These are phyloP conservation scores for Sweltsa coloradensis DNA, from an alignment of 1,140 invertebrate species.

Conservation along the genomic window DNA sequence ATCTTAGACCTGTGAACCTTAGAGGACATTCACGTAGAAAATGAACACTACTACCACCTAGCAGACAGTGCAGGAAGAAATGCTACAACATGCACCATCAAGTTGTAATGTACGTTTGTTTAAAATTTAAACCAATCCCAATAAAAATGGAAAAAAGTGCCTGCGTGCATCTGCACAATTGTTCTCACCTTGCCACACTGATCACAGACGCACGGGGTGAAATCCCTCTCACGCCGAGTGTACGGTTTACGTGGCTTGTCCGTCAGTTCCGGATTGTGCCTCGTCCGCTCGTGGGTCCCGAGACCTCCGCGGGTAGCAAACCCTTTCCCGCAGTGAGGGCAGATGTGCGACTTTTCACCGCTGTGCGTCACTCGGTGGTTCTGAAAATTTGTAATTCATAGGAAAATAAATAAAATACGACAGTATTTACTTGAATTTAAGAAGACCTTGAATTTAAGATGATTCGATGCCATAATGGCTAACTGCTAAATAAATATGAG, in stretches of 20 bases:
- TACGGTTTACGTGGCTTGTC: background rate
- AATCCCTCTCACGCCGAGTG: slow-evolving; percentile 1
- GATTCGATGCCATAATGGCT: background rate
- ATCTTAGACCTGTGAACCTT: too few relatives aligned
- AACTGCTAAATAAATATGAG: background rate
- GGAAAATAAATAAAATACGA: background rate
- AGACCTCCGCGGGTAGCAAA: slow-evolving; percentile 8
- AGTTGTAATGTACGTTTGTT: too few relatives aligned
- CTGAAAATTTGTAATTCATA: background rate
- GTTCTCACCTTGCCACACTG: slow-evolving; percentile 7
- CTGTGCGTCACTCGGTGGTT: background rate
- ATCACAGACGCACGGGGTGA: slow-evolving; percentile 6
- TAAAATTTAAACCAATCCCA: too few relatives aligned
- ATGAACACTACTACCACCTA: too few relatives aligned
- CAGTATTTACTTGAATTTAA: background rate
- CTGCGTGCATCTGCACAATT: too few relatives aligned
- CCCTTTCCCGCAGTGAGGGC: slow-evolving; percentile 8
- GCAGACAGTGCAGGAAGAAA: too few relatives aligned
- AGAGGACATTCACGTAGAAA: too few relatives aligned
- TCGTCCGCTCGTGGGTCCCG: slow-evolving; percentile 3
- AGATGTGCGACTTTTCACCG: slow-evolving; percentile 8
- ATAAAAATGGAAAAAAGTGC: too few relatives aligned
- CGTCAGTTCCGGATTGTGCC: background rate
- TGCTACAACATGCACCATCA: too few relatives aligned
- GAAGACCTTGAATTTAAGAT: background rate